Conservation (phyloP, 2,113 vertebrate species). For the Hydrolagus affinis region DNA sequence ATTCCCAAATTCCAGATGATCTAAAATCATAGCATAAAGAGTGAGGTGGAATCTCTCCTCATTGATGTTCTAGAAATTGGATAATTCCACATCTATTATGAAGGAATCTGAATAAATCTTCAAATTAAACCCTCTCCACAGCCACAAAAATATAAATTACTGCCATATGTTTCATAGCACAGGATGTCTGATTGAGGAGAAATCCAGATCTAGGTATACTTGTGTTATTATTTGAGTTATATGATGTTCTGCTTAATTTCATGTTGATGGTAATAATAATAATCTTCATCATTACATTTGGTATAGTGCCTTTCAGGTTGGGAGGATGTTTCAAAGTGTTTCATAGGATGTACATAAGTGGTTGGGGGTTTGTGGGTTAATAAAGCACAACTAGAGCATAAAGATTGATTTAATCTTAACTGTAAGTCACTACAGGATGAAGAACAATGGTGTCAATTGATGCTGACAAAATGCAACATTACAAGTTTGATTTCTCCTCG, state of each 20-base stretch:
- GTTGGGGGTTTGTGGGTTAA: not conserved
- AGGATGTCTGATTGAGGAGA: no score
- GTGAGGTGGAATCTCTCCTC: no score
- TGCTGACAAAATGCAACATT: conserved; percentile 1
- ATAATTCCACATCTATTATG: no score
- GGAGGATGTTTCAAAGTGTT: no score
- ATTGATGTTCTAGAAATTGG: no score
- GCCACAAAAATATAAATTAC: not conserved
- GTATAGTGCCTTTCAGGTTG: no score
- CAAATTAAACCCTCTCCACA: no score
- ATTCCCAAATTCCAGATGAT: no score
- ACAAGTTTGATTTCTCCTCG: not conserved
- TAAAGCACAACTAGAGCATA: not conserved
- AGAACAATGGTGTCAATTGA: not conserved
- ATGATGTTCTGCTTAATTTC: not conserved
- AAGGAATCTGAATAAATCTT: no score
- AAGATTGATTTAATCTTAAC: not conserved
- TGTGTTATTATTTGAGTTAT: not conserved
- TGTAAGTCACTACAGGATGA: not conserved
- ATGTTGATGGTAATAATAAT: not conserved
- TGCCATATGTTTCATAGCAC: not conserved
- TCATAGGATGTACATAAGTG: no score
- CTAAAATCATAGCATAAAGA: no score
- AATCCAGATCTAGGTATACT: not conserved
- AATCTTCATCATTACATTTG: no score